Evolutionary conservation across 2,113 vertebrate species (phyloP).

Genomic region (Triplophysa siluroides): DNA sequence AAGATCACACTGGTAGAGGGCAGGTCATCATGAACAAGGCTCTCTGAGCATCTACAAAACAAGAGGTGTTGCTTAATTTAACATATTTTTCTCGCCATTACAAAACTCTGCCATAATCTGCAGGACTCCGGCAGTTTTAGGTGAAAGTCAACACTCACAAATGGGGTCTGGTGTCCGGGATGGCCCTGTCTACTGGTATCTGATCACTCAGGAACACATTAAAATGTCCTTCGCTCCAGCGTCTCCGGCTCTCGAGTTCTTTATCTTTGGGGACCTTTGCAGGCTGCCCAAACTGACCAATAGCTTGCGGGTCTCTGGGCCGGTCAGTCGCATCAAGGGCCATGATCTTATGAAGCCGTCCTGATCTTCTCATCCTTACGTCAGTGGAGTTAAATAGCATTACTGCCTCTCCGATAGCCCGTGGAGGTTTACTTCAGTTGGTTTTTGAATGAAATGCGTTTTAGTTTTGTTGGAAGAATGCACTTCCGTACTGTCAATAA

Average conservation of each 20-base stretch:
- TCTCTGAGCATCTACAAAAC: constrained; percentile 79
- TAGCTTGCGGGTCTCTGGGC: constrained; percentile 80
- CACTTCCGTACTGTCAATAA: background rate
- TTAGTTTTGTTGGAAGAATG: constrained; percentile 4
- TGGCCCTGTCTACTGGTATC: constrained; percentile 90
- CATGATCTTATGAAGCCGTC: constrained; percentile 78
- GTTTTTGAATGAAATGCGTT: background rate
- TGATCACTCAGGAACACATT: constrained; percentile 94
- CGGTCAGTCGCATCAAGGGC: constrained; percentile 76
- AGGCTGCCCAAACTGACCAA: constrained; percentile 87
- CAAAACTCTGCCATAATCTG: too few species aligned
- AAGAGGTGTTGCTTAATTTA: background rate
- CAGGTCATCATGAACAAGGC: constrained; percentile 81
- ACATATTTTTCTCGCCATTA: background rate
- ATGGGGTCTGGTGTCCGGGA: constrained; percentile 88
- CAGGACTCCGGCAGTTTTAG: background rate
- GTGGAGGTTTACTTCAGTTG: background rate
- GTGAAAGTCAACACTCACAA: constrained; percentile 76
- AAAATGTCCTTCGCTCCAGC: constrained; percentile 94
- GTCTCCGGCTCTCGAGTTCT: constrained; percentile 75
- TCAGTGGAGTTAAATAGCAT: constrained; percentile 32
- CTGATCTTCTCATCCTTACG: constrained; percentile 34
- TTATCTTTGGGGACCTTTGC: constrained; percentile 73
- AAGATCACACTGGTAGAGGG: constrained; percentile 91
- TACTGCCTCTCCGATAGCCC: background rate